Evolutionary conservation across 2,113 vertebrate species (phyloP).

Genomic region (Rhinichthys klamathensis): DNA sequence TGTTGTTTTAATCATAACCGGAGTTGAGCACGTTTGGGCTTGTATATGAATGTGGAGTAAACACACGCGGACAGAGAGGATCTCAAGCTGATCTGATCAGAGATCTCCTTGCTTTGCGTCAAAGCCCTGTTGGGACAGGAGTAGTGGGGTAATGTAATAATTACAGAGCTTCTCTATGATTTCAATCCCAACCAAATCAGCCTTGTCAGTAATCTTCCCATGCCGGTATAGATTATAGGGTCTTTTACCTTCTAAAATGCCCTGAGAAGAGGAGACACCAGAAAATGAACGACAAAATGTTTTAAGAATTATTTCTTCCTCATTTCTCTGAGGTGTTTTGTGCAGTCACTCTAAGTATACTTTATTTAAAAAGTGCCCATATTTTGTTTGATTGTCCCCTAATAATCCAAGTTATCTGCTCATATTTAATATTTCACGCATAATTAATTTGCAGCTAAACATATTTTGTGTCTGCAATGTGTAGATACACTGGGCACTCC

Average conservation of each 20-base stretch:
- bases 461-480: background rate
- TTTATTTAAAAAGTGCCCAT: background rate
- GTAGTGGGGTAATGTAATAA: background rate
- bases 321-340: background rate
- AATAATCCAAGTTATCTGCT: background rate
- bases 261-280: background rate
- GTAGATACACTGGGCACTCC: background rate
- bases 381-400: background rate
- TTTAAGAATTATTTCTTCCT: background rate
- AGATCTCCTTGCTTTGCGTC: background rate
- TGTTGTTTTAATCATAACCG: slow-evolving; percentile 13
- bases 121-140: background rate
- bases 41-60: background rate
- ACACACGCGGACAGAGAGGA: background rate
- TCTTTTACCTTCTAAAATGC: background rate
- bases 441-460: background rate
- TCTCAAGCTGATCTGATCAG: background rate
- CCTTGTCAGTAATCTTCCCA: background rate
- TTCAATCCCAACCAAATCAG: background rate
- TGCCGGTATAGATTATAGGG: background rate
- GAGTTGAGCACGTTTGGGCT: background rate
- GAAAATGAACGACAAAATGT: background rate
- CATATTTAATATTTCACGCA: background rate
- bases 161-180: background rate
- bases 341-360: no score